Evolutionary conservation across 2,113 vertebrate genomes (phyloP), one percentile per base, ranked within the genome.

Genomic region (Todiramphus chloris): DNA sequence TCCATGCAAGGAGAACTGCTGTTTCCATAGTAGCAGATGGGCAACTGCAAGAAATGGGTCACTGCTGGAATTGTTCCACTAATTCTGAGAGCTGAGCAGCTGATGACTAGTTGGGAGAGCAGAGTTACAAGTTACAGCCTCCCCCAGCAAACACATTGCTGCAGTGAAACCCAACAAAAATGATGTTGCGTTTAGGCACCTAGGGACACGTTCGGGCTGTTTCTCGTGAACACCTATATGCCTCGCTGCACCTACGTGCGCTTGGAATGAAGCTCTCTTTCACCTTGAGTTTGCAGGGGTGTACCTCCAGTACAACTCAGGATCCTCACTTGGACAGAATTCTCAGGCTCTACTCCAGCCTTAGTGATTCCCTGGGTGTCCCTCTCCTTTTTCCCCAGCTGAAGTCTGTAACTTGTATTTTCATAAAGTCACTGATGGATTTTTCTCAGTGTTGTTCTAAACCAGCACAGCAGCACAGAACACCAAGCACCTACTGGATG

Each of bases 1-100:
- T 94, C 91, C 56, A 21, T 31, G 72, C 56, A 91, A 56, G 79
- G 43, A 84, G 79, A 92, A 86, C 66, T 96, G 91, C 82, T 87
- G 97, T 97, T 97, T 97, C 95, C 96, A 96, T 97, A 97, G 96
- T 86, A 97, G 97, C 97, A 96, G 96, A 97, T 97, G 95, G 97
- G 95, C 94, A 93, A 88, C 94, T 75, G 83, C 89, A 89, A 96
- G 94, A 97, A 97, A 90, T 96, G 95, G 96, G 94, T 95, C 93
- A 97, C 91, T 89, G 76, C 87, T 94, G 91, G 93, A 94, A 93
- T 72, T 95, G 83, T 89, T 97, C 55, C 75, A 92, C 87, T 97
- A 87, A 93, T 94, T 87, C 87, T 81, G 44, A 70, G 79, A 83
- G 83, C 95, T 75, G 83, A 95, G 83, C 90, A 95, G 89, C 83